A percentile compares a stretch with the other conserved stretches of the same genome.
Evolutionary conservation across 2,113 vertebrate species (phyloP).

Genomic region (Alligator mississippiensis): DNA sequence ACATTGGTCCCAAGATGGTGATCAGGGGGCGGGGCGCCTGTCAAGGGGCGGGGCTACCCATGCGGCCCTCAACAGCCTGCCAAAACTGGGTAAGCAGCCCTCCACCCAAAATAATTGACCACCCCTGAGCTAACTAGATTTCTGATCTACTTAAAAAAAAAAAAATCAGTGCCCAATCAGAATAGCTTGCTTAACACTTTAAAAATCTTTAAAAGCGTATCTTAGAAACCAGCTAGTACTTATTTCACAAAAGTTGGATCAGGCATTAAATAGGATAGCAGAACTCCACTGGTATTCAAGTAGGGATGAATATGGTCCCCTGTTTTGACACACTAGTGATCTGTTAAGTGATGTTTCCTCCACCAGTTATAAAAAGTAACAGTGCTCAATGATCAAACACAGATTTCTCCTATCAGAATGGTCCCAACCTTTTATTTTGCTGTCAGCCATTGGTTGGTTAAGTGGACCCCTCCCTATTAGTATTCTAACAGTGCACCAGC

Average conservation of each 20-base stretch:
- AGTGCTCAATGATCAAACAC: background rate
- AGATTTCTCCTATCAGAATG: background rate
- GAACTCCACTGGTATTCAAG: slow-evolving; percentile 1
- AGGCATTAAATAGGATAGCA: accelerated
- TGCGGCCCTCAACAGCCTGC: background rate
- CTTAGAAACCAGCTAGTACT: background rate
- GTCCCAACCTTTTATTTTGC: slow-evolving; percentile 1
- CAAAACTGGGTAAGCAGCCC: background rate
- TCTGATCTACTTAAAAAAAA: background rate
- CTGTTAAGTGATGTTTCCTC: slow-evolving; percentile 22
- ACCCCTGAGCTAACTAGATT: background rate
- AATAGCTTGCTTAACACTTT: background rate
- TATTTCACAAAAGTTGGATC: background rate
- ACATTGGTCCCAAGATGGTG: too few species aligned
- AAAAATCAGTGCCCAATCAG: too few species aligned
- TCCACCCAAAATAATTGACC: background rate
- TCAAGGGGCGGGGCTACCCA: too few species aligned
- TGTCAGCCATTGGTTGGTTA: background rate
- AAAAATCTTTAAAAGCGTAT: background rate
- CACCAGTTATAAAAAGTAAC: background rate
- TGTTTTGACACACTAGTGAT: slow-evolving; percentile 26
- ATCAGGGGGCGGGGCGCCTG: too few species aligned
- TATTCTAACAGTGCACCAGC: slow-evolving; percentile 45
- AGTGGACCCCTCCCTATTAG: slow-evolving; percentile 32
- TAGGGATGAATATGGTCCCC: slow-evolving; percentile 10